Evolutionary conservation across 2,888 invertebrate genomes (phyloP).

Genomic region (Stenolophus ochropezus): DNA sequence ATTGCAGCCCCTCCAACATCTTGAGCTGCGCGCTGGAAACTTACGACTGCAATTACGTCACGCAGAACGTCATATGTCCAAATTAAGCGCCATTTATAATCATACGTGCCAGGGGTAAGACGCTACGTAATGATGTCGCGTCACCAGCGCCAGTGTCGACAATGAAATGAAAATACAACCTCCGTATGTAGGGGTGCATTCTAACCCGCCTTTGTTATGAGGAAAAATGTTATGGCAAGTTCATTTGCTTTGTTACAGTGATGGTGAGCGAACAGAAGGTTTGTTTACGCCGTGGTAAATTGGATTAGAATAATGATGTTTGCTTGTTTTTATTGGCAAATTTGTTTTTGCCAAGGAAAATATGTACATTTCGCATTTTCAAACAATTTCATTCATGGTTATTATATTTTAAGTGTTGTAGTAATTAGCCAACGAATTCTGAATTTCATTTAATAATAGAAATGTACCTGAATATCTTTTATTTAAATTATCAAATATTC

Average conservation of each 20-base stretch:
- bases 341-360: background rate
- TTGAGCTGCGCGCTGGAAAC: background rate
- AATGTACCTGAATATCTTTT: too few relatives aligned
- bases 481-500: too few relatives aligned
- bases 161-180: conserved; percentile 14
- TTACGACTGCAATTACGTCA: conserved; percentile 5
- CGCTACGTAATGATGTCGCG: background rate
- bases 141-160: background rate
- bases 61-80: conserved; percentile 26
- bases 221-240: conserved; percentile 35
- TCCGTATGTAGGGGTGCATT: background rate
- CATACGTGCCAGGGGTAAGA: conserved; percentile 9
- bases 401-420: background rate
- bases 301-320: conserved; percentile 16
- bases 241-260: conserved; percentile 26
- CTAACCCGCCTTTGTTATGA: background rate
- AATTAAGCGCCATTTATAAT: conserved; percentile 41
- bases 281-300: background rate
- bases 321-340: conserved; percentile 9
- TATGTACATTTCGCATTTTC: background rate
- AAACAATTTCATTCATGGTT: background rate
- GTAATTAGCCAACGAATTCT: background rate
- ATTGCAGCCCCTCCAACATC: background rate
- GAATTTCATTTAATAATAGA: background rate
- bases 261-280: background rate